Conservation (phyloP, 2,797 vertebrate species). For the Allobates femoralis region DNA sequence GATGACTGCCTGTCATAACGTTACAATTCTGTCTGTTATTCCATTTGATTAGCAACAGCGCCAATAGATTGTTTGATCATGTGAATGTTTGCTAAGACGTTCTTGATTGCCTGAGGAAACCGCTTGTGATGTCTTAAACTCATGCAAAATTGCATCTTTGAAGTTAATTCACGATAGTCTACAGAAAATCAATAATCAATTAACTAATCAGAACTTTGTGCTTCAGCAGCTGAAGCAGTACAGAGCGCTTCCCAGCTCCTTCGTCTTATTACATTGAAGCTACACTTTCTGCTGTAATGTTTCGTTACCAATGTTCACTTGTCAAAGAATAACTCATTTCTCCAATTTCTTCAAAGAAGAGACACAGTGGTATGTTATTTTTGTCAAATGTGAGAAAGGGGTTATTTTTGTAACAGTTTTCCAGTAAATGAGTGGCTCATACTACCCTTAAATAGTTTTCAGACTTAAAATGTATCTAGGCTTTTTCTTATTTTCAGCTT, state of each 20-base stretch:
- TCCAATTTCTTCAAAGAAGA: neutral
- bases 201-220: slow-evolving; percentile 6
- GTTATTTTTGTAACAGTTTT: neutral
- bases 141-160: slow-evolving; percentile 36
- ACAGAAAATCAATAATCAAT: slow-evolving; percentile 44
- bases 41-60: slow-evolving; percentile 40
- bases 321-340: neutral
- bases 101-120: slow-evolving; percentile 28
- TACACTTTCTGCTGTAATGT: neutral
- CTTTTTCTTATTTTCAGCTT: no score
- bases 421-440: neutral
- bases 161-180: slow-evolving; percentile 27
- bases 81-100: slow-evolving; percentile 24
- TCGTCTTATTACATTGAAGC: neutral
- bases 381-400: neutral
- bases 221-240: neutral
- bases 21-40: slow-evolving; percentile 27
- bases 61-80: slow-evolving; percentile 41
- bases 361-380: neutral
- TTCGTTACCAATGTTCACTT: neutral
- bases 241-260: neutral
- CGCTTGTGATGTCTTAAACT: slow-evolving; percentile 27
- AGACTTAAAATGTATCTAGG: neutral
- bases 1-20: slow-evolving; percentile 7
- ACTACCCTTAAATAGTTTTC: neutral